Evolutionary conservation across 2,113 vertebrate species (phyloP).

Genomic region (Nematolebias whitei): DNA sequence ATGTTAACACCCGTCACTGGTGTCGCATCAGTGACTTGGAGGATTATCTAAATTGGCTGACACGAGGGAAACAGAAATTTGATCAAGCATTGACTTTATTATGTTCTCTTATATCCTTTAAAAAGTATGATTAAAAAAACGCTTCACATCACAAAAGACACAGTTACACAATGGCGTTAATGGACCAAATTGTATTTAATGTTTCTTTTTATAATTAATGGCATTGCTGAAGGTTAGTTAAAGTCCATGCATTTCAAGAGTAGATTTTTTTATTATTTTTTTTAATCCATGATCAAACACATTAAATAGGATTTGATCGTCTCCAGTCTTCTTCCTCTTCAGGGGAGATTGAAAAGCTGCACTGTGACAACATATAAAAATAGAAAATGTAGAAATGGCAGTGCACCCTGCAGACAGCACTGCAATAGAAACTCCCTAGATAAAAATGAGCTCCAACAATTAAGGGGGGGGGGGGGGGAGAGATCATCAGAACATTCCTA

Average conservation of each 20-base stretch:
- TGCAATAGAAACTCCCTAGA: no score
- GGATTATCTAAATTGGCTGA: constrained; percentile 39
- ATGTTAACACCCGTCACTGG: constrained; percentile 33
- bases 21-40: constrained; percentile 25
- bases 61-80: constrained; percentile 25
- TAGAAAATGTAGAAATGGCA: no score
- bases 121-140: constrained; percentile 4
- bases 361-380: no score
- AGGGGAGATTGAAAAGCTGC: no score
- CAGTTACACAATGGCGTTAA: background rate
- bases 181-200: background rate
- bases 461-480: no score
- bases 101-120: constrained; percentile 9
- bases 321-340: no score
- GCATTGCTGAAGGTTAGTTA: background rate
- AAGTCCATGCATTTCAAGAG: background rate
- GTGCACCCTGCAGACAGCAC: no score
- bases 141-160: background rate
- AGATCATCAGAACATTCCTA: no score
- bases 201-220: background rate
- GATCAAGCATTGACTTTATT: constrained; percentile 36
- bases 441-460: no score
- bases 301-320: no score
- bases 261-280: no score
- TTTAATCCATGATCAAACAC: background rate